These are phyloP conservation scores for Oncorhynchus gorbuscha DNA, from an alignment of 2,113 vertebrate species.

Conservation along the genomic window DNA sequence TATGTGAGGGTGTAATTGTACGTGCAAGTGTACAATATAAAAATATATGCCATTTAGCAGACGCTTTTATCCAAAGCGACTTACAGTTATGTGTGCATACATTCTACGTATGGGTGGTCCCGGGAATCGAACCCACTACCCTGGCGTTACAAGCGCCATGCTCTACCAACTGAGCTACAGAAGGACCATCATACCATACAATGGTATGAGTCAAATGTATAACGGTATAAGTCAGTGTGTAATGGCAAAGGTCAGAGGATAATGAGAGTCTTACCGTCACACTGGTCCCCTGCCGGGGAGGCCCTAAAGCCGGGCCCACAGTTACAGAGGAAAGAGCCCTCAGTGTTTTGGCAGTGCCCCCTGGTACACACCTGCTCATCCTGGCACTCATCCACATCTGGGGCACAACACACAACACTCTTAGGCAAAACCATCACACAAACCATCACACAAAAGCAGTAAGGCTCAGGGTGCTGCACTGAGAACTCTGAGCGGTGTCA, in stretches of 20 bases:
- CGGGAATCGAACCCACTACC: no score
- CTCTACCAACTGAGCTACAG: no score
- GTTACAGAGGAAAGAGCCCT: slow-evolving; percentile 87
- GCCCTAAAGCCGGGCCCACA: slow-evolving; percentile 83
- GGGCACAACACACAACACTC: not conserved
- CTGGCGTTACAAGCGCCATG: no score
- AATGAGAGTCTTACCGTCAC: slow-evolving; percentile 79
- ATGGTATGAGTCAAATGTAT: not conserved
- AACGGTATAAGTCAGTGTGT: not conserved
- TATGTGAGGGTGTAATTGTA: not conserved
- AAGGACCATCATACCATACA: no score
- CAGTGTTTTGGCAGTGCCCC: slow-evolving; percentile 89
- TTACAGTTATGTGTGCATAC: no score
- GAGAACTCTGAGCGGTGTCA: no score
- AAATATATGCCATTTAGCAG: no score
- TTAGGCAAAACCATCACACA: slow-evolving; percentile 19
- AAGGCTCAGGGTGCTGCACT: no score
- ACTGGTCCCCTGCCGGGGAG: slow-evolving; percentile 80
- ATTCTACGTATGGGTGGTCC: no score
- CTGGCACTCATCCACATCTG: slow-evolving; percentile 92
- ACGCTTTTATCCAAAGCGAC: no score
- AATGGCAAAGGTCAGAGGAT: not conserved
- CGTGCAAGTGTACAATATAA: not conserved
- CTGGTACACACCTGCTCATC: slow-evolving; percentile 78
- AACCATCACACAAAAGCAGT: not conserved